Evolutionary conservation across 2,888 invertebrate species (phyloP).

Genomic region (Ormia ochracea): DNA sequence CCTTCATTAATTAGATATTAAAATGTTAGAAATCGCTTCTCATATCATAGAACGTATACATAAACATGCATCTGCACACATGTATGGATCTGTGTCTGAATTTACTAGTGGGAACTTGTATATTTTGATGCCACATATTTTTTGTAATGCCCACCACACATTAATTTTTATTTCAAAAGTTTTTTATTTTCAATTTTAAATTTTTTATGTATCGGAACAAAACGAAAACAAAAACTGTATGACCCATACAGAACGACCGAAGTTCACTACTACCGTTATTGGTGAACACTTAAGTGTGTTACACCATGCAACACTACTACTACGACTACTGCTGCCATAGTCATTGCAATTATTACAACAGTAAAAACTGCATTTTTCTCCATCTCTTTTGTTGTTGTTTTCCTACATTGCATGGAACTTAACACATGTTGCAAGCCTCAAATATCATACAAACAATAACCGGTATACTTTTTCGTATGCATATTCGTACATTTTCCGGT

Average conservation of each 20-base stretch:
- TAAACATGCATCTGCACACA: neutral
- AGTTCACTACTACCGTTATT: slow-evolving; percentile 58
- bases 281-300: slow-evolving; percentile 50
- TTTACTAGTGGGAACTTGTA: slow-evolving; percentile 35
- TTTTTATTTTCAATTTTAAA: slow-evolving; percentile 32
- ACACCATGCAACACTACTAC: slow-evolving; percentile 47
- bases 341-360: slow-evolving; percentile 20
- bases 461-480: neutral
- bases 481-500: slow-evolving; percentile 39
- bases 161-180: slow-evolving; percentile 29
- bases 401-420: slow-evolving; percentile 34
- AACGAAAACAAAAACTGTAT: slow-evolving; percentile 56
- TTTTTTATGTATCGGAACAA: slow-evolving; percentile 47
- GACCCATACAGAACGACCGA: slow-evolving; percentile 59
- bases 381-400: neutral
- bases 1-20: slow-evolving; percentile 12
- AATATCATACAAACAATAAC: neutral
- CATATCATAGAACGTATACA: slow-evolving; percentile 2
- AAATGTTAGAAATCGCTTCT: slow-evolving; percentile 2
- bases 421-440: slow-evolving; percentile 46
- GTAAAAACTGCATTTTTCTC: slow-evolving; percentile 43
- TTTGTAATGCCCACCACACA: slow-evolving; percentile 46
- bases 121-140: slow-evolving; percentile 59
- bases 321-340: slow-evolving; percentile 15
- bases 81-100: neutral